Conservation (phyloP, 2,113 vertebrate genomes). For the Nyctereutes procyonoides region DNA sequence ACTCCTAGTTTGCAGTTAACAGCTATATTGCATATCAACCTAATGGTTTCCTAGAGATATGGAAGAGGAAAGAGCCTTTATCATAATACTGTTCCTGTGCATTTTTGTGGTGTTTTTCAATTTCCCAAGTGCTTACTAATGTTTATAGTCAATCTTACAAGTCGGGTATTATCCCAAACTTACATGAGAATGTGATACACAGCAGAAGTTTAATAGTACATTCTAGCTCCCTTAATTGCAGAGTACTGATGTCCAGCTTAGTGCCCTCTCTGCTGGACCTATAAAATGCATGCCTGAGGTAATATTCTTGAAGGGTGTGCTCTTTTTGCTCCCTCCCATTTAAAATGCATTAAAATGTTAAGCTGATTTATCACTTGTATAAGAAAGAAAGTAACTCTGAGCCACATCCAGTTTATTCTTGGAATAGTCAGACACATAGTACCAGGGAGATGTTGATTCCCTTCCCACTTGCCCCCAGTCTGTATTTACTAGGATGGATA, state of each 20-base stretch:
- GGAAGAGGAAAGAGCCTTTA: not conserved
- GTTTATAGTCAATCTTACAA: not conserved
- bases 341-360: constrained; percentile 43
- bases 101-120: not conserved
- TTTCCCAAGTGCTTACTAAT: constrained; percentile 19
- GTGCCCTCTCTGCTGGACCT: not conserved
- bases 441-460: not conserved
- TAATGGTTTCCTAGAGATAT: not conserved
- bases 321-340: not conserved
- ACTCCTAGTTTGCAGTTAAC: not conserved
- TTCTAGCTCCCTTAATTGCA: constrained; percentile 18
- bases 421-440: not conserved
- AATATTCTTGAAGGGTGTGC: not conserved
- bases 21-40: not conserved
- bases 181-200: not conserved
- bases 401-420: constrained; percentile 18
- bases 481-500: constrained; percentile 1
- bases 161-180: not conserved
- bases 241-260: constrained; percentile 16
- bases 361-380: constrained; percentile 54
- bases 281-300: not conserved
- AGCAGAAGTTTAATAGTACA: not conserved
- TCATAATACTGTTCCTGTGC: not conserved
- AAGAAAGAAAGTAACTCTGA: constrained; percentile 44
- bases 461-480: not conserved